Conservation (phyloP, 2,113 vertebrate species). For the Microcebus tavaratra region DNA sequence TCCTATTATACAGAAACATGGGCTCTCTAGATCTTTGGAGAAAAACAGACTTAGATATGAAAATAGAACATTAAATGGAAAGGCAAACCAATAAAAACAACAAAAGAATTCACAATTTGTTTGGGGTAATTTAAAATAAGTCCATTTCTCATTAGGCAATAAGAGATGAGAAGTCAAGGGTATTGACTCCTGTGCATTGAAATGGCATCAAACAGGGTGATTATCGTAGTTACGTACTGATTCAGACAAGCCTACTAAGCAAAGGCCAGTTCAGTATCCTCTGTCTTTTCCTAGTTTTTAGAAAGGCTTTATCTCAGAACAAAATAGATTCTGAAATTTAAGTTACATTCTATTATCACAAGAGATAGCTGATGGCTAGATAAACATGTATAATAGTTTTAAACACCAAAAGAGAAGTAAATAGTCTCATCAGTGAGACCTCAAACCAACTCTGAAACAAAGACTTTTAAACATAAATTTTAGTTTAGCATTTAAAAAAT, state of each 20-base stretch:
- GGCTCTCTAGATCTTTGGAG: background rate
- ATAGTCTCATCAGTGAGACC: background rate
- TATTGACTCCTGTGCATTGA: background rate
- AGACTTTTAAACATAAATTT: constrained; percentile 7
- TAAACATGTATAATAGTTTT: background rate
- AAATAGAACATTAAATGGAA: background rate
- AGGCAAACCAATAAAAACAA: background rate
- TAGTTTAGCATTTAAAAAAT: constrained; percentile 30
- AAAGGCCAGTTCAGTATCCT: background rate
- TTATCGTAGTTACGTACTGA: background rate
- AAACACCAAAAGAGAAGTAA: background rate
- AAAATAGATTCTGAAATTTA: constrained; percentile 36
- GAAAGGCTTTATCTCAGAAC: background rate
- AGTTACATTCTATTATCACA: background rate
- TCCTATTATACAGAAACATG: background rate
- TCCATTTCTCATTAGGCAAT: background rate
- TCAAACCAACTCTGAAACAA: background rate
- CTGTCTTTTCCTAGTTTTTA: background rate
- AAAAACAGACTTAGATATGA: constrained; percentile 16
- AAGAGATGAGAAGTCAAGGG: background rate
- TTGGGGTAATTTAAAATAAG: constrained; percentile 12
- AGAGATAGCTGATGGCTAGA: background rate
- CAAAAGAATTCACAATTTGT: background rate
- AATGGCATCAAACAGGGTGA: background rate
- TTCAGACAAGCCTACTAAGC: background rate